Conservation (phyloP, 2,888 invertebrate species). For the Quadroppia sp. region DNA sequence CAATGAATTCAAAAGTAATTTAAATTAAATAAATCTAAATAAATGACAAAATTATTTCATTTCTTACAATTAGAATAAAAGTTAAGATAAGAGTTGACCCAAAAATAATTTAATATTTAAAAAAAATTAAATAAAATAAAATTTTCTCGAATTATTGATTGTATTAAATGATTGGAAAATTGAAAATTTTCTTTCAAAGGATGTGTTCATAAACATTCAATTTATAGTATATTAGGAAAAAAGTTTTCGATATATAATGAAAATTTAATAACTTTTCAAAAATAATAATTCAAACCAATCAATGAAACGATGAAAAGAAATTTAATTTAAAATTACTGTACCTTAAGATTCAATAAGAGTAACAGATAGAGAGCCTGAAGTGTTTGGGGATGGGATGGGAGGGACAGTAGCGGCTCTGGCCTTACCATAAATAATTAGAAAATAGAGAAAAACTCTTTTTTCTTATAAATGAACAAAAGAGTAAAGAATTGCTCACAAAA, state of each 20-base stretch:
- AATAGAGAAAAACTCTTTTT: constrained; percentile 26
- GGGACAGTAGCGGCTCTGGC: neutral
- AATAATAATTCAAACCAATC: constrained; percentile 35
- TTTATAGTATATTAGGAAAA: neutral
- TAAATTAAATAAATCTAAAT: neutral
- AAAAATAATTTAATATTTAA: neutral
- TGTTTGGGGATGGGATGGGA: neutral
- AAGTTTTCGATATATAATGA: constrained; percentile 14
- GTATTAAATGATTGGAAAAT: constrained; percentile 7
- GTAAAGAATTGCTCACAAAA: neutral
- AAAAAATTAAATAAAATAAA: neutral
- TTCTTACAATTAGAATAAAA: no score
- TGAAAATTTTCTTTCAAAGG: neutral
- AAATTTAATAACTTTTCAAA: constrained; percentile 27
- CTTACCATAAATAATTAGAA: constrained; percentile 29
- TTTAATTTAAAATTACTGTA: constrained; percentile 29
- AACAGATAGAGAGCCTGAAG: neutral
- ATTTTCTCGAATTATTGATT: constrained; percentile 1
- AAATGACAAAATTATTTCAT: no score
- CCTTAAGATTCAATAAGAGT: constrained; percentile 1
- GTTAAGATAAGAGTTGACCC: neutral
- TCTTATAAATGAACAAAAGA: constrained; percentile 25
- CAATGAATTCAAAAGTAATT: constrained; percentile 5
- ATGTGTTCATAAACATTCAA: neutral
- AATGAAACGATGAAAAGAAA: constrained; percentile 36